A percentile compares a stretch with the other conserved stretches of the same genome.
phyloP scores from a whole-genome alignment of 2,888 invertebrate genomes.

The Caenorhabditis sp. region DNA sequence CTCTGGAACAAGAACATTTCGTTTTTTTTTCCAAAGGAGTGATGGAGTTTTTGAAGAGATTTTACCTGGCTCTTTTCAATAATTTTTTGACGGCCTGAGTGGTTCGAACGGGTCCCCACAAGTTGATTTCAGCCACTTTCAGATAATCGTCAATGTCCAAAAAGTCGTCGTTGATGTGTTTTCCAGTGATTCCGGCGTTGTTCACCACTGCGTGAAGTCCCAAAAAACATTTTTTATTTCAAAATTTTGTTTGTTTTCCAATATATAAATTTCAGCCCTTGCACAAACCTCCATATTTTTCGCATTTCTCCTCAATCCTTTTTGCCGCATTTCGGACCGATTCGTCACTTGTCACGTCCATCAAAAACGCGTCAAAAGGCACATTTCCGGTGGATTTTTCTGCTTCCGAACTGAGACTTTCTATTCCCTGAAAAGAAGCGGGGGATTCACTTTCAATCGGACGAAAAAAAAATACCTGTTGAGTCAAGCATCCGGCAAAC shows the following conservation, averaged over 20 bases:
- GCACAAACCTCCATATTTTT: slow-evolving; percentile 61
- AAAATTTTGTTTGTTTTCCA: slow-evolving; percentile 1
- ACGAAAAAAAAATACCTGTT: slow-evolving; percentile 32
- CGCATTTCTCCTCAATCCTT: slow-evolving; percentile 62
- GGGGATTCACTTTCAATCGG: slow-evolving; percentile 2
- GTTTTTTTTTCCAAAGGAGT: neutral
- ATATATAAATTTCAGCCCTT: neutral
- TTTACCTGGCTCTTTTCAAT: slow-evolving; percentile 70
- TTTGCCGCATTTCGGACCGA: slow-evolving; percentile 64
- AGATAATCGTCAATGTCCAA: slow-evolving; percentile 78
- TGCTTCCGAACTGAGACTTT: slow-evolving; percentile 43
- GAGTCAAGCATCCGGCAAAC: slow-evolving; percentile 72
- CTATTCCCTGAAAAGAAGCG: slow-evolving; percentile 48
- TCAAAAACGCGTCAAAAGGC: slow-evolving; percentile 67
- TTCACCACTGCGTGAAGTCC: slow-evolving; percentile 77
- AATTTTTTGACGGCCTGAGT: slow-evolving; percentile 73
- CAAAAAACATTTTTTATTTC: slow-evolving; percentile 23
- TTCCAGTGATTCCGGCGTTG: slow-evolving; percentile 77
- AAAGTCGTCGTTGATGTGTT: slow-evolving; percentile 78
- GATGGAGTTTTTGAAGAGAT: neutral
- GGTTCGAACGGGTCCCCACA: slow-evolving; percentile 78
- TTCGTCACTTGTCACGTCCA: slow-evolving; percentile 74
- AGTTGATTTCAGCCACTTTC: slow-evolving; percentile 75
- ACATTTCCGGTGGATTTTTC: slow-evolving; percentile 23
- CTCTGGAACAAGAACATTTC: slow-evolving; percentile 63